Evolutionary conservation across 1,140 invertebrate species (phyloP), one percentile per base, ranked within the genome.

Genomic region (Galleria mellonella): DNA sequence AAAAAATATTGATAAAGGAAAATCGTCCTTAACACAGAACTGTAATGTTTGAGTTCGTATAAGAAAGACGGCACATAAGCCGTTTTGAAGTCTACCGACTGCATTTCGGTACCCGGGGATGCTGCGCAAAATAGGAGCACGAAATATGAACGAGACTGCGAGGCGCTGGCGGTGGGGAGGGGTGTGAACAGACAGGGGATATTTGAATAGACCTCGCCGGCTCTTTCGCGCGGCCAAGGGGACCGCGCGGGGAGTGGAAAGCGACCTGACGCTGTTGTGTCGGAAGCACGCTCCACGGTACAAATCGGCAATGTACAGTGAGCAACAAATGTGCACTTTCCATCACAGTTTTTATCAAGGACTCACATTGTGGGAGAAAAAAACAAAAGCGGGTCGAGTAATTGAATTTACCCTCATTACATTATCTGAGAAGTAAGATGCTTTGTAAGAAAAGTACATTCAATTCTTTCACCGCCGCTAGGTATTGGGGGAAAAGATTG

Each of bases 71-170:
- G 17, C 33, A 29, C n/a, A 55, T 83, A 56, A 27, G 69, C 40
- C 62, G n/a, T 69, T 85, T 54, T 38, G 51, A 69, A 63, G 73
- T 76, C 76, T 76, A 65, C 62, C 49, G 44, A 62, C 61, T 66
- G 65, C 70, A 70, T 64, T 79, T 76, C 51, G 67, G 70, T 76
- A 78, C 81, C 85, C 82, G 81, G 85, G 83, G 85, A 87, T 86
- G 85, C 85, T 87, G 85, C 85, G 85, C 85, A 79, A 85, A 86
- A 84, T 79, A 76, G 74, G 73, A 82, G 64, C 66, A 72, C 79
- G 72, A 79, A 81, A 85, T 86, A 84, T 86, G 74, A 85, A 86
- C 83, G 85, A 87, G 85, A 87, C 85, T 83, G 82, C 83, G 69
- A 77, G 85, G 85, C 83, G 85, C 82, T 77, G 63, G 68, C 62